Evolutionary conservation across 2,113 vertebrate species (phyloP).

Genomic region (Phasianus colchicus): DNA sequence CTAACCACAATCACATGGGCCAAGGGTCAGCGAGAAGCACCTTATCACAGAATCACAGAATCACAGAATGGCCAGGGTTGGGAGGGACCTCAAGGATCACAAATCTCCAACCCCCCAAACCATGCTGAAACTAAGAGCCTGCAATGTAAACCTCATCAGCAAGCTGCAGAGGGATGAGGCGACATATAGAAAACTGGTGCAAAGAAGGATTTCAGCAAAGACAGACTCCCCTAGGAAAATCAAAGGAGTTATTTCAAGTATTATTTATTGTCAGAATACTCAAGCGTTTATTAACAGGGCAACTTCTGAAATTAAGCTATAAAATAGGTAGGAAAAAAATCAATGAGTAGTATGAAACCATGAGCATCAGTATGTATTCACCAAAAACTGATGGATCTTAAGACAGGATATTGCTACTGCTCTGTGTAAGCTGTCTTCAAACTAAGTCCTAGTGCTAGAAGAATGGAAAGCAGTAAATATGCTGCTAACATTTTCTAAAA

Average conservation of each 20-base stretch:
- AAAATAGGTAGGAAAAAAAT: not conserved
- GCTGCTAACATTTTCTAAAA: not conserved
- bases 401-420: not conserved
- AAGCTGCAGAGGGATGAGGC: not conserved
- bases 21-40: not conserved
- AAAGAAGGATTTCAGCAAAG: not conserved
- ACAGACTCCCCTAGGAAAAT: not conserved
- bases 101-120: too few relatives aligned
- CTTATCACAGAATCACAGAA: too few relatives aligned
- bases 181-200: not conserved
- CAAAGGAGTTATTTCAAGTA: not conserved
- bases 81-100: too few relatives aligned
- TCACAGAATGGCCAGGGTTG: too few relatives aligned
- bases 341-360: not conserved
- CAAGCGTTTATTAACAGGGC: not conserved
- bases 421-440: not conserved
- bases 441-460: not conserved
- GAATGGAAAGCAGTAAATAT: not conserved
- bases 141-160: not conserved
- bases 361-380: not conserved
- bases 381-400: not conserved
- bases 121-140: not conserved
- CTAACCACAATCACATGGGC: not conserved
- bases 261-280: not conserved
- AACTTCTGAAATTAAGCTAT: not conserved